Conservation (phyloP, 1,140 invertebrate genomes). For the Caenorhabditis elegans region WBcel235 BX284606.5:9760501-9761000, state of each 20-base stretch:
- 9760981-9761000: too few relatives aligned
- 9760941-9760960: too few relatives aligned
- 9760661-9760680: not conserved
- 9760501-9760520: not conserved
- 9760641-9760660: not conserved
- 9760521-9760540: not conserved
- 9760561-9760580: slow-evolving; percentile 14
- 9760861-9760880: too few relatives aligned
- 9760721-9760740: not conserved
- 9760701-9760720: not conserved
- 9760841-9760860: not conserved
- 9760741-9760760: not conserved
- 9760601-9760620: not conserved
- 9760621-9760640: not conserved
- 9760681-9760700: not conserved
- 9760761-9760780: too few relatives aligned
- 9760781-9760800: too few relatives aligned
- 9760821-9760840: too few relatives aligned
- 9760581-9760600: slow-evolving; percentile 13
- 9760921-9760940: too few relatives aligned
- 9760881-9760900: too few relatives aligned
- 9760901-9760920: too few relatives aligned
- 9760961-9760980: too few relatives aligned
- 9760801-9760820: too few relatives aligned
- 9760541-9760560: not conserved